Percentiles rank a stretch among this genome's conserved stretches.
Conservation (phyloP, 2,113 vertebrate species). For the Callionymus lyra region DNA sequence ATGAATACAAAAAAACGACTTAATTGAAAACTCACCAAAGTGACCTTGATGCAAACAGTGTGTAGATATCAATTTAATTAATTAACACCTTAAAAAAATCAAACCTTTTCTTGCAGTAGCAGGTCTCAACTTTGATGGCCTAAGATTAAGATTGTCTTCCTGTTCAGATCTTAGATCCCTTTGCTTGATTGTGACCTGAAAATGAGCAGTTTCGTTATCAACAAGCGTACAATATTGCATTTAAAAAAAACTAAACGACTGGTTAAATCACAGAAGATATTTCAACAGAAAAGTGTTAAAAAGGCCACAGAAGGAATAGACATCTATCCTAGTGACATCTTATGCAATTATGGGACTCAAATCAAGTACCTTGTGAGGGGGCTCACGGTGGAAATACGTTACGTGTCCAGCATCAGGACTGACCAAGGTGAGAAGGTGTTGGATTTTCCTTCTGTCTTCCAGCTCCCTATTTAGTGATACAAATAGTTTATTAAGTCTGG, state of each 20-base stretch:
- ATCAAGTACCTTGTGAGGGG: slow-evolving; percentile 80
- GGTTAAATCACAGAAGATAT: no score
- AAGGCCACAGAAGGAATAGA: no score
- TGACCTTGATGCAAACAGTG: no score
- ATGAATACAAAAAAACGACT: slow-evolving; percentile 1
- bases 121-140: slow-evolving; percentile 44
- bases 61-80: neutral
- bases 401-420: slow-evolving; percentile 78
- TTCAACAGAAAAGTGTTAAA: no score
- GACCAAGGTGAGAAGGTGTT: slow-evolving; percentile 80
- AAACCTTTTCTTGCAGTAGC: slow-evolving; percentile 52
- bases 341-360: no score
- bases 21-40: neutral
- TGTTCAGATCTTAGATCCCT: slow-evolving; percentile 47
- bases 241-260: no score
- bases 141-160: slow-evolving; percentile 47
- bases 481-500: neutral
- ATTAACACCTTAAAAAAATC: neutral
- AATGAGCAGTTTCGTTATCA: neutral
- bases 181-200: slow-evolving; percentile 78
- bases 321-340: no score
- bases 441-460: slow-evolving; percentile 90
- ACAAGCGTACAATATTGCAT: no score
- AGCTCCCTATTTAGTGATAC: slow-evolving; percentile 69
- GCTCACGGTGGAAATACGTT: slow-evolving; percentile 88